phyloP scores from a whole-genome alignment of 2,888 invertebrate genomes.

The Neoscelio sp. region DNA sequence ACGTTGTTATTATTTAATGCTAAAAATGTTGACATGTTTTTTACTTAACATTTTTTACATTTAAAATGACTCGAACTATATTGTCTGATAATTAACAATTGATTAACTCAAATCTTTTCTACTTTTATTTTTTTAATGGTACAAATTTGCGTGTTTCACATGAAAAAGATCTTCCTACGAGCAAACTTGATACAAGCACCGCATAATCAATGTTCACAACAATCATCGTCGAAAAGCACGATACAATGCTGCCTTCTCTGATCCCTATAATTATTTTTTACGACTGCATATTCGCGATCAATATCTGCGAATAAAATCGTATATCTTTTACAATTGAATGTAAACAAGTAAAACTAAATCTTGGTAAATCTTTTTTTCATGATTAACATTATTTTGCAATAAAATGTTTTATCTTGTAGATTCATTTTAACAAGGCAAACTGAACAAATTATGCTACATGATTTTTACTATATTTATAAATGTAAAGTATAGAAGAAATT shows the following conservation, averaged over 20 bases:
- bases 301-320: conserved; percentile 3
- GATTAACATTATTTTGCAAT: conserved; percentile 17
- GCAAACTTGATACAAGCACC: conserved; percentile 42
- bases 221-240: conserved; percentile 41
- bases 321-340: conserved; percentile 28
- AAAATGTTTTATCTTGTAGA: neutral
- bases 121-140: too few species aligned
- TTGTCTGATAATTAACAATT: too few species aligned
- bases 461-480: too few species aligned
- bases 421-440: conserved; percentile 9
- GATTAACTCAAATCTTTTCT: too few species aligned
- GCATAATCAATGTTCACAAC: conserved; percentile 41
- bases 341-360: conserved; percentile 20
- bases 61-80: too few species aligned
- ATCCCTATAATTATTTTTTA: conserved; percentile 29
- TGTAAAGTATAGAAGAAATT: neutral
- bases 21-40: too few species aligned
- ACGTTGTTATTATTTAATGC: too few species aligned
- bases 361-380: conserved; percentile 1
- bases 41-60: too few species aligned
- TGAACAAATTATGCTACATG: too few species aligned
- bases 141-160: conserved; percentile 49
- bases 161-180: conserved; percentile 28
- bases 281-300: conserved; percentile 31
- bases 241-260: conserved; percentile 13